Conservation (phyloP, 1,140 invertebrate species). For the Alviniconcha marisindica region DNA sequence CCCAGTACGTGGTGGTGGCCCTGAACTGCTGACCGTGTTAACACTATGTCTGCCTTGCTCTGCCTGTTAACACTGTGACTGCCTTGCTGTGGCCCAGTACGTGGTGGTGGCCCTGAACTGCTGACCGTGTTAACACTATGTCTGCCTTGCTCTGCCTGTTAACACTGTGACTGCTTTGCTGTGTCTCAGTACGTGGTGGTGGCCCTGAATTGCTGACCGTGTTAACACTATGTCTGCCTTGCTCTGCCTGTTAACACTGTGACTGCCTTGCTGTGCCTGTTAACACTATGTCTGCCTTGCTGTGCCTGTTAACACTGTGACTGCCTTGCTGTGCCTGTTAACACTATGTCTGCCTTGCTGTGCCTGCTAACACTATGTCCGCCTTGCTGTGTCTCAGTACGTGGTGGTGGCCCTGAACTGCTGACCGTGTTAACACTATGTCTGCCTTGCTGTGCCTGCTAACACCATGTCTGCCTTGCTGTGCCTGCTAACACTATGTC, state of each 20-base stretch:
- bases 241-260: too few relatives aligned
- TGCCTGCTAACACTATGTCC: constrained; percentile 19
- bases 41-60: background rate
- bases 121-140: too few relatives aligned
- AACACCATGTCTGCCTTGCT: background rate
- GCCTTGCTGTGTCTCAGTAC: constrained; percentile 79
- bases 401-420: constrained; percentile 84
- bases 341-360: background rate
- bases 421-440: too few relatives aligned
- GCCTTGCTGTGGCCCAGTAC: constrained; percentile 79
- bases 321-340: too few relatives aligned
- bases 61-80: constrained; percentile 8
- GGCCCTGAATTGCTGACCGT: too few relatives aligned
- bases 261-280: too few relatives aligned
- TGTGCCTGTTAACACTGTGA: too few relatives aligned
- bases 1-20: constrained; percentile 84
- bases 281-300: background rate
- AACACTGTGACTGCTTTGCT: background rate
- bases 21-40: too few relatives aligned
- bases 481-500: constrained; percentile 8
- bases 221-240: too few relatives aligned
- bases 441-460: background rate
- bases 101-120: constrained; percentile 84
- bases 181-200: constrained; percentile 84
- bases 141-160: background rate